Evolutionary conservation across 2,113 vertebrate genomes (phyloP), one percentile per base, ranked within the genome.

Genomic region (Fulmarus glacialis): DNA sequence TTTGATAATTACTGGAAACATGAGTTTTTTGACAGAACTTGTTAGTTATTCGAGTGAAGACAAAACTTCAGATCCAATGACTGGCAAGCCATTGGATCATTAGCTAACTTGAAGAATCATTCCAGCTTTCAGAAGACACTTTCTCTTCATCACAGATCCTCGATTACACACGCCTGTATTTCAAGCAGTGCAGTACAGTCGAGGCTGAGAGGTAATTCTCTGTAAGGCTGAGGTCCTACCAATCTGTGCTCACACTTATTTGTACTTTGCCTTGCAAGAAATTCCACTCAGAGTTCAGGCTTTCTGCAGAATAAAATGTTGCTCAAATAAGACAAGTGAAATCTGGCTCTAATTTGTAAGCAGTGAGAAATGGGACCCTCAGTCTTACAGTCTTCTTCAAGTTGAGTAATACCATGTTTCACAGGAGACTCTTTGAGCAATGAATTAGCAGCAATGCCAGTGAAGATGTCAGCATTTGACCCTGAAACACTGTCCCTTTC

Each of bases 121-220:
- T 23, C 22, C 24, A 40, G 66, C 23, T 73, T 91, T 80, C 53
- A 48, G 45, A 87, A 87, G 63, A 86, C 4, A 18, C 34, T 13
- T 91, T 34, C 36, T 64, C 63, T 63, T 62, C 23, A 63, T 52
- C 84, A 56, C 29, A 82, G 22, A 50, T 80, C 30, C 43, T 45
- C 3, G 0, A 19, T 18, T 42, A 38, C 4, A 56, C 3, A 16
- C 0, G 1, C 19, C 47, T 29, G 45, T 42, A 79, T 64, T 43
- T 71, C 14, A 72, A n/a, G 53, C 15, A 53, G 62, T 1, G 30
- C n/a, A 48, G 59, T 11, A 59, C 62, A 83, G 50, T 6, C 15
- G 9, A 55, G 34, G 48, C 38, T 64, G 43, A 68, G 34, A 81
- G 18, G 47, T 10, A 91, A 38, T 8, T 30, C 56, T 68, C 32